Percentiles rank a stretch among this genome's conserved stretches.
These are phyloP conservation scores for Cygnus olor DNA, from an alignment of 2,797 vertebrate species.

Conservation along the genomic window DNA sequence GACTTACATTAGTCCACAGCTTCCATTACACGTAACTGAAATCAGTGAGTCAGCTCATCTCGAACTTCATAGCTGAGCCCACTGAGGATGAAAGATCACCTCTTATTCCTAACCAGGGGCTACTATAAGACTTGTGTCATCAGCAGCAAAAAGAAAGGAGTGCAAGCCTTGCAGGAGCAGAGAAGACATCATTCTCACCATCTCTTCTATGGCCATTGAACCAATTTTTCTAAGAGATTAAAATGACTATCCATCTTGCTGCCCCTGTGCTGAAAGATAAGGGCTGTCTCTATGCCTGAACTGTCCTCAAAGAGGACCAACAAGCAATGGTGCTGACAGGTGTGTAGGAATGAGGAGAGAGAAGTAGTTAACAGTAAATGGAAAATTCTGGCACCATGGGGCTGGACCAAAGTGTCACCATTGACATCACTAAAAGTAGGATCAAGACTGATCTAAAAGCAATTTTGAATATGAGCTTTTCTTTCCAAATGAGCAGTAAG, in stretches of 20 bases:
- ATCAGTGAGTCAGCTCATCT: neutral
- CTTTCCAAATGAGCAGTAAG: slow-evolving; percentile 50
- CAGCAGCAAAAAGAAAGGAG: neutral
- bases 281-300: neutral
- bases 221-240: neutral
- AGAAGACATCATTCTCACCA: neutral
- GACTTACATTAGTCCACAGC: neutral
- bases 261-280: neutral
- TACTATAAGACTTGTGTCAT: neutral
- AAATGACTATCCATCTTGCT: neutral
- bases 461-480: slow-evolving; percentile 59
- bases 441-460: slow-evolving; percentile 39
- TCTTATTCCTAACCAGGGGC: neutral
- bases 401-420: neutral
- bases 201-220: neutral
- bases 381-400: neutral
- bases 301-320: neutral
- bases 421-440: slow-evolving; percentile 32
- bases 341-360: neutral
- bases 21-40: neutral
- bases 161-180: neutral
- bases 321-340: neutral
- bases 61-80: neutral
- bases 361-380: neutral
- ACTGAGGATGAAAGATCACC: neutral